Evolutionary conservation across 2,888 invertebrate genomes (phyloP).

Genomic region (Pollenia labialis): DNA sequence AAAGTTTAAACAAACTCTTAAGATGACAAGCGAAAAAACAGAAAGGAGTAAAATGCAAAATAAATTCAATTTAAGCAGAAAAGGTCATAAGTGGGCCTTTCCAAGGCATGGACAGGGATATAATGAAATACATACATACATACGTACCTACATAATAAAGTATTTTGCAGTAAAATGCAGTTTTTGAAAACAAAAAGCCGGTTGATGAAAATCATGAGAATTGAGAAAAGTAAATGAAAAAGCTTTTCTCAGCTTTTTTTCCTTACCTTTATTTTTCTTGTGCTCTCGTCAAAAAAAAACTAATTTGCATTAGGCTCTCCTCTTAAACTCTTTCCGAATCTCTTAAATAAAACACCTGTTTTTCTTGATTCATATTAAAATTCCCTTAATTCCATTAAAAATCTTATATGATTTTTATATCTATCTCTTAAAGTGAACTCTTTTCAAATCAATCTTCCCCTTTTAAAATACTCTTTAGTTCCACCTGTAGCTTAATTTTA

Average conservation of each 20-base stretch:
- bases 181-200: constrained; percentile 5
- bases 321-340: neutral
- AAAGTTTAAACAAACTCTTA: constrained; percentile 35
- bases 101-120: neutral
- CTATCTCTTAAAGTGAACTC: neutral
- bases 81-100: constrained; percentile 15
- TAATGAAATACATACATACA: constrained; percentile 4
- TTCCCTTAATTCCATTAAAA: neutral
- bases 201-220: neutral
- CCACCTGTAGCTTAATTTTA: constrained; percentile 47
- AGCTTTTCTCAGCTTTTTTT: neutral
- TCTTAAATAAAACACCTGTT: constrained; percentile 18
- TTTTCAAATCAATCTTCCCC: neutral
- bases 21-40: neutral
- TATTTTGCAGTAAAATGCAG: neutral
- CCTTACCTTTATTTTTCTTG: no score
- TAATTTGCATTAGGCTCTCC: no score
- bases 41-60: constrained; percentile 2
- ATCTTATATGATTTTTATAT: neutral
- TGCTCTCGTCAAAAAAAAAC: no score
- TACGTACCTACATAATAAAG: neutral
- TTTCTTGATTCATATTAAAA: neutral
- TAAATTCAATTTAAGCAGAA: neutral
- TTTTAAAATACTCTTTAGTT: neutral
- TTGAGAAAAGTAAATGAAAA: neutral